Conservation (phyloP, 2,888 invertebrate genomes). For the Trissonchulus sp. region DNA sequence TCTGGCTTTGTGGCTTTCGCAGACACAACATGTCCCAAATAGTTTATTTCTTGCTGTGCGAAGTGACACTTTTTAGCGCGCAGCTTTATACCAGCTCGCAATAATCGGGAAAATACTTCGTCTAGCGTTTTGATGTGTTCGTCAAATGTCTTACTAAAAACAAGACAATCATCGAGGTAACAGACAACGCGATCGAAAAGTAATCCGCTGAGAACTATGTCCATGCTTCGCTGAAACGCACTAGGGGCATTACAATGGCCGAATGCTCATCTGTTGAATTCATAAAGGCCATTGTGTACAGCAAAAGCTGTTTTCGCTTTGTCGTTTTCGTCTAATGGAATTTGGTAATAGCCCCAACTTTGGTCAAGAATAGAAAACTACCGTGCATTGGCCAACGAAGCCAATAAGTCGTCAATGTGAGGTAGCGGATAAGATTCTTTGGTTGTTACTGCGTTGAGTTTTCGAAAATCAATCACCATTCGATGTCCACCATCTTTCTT, state of each 20-base stretch:
- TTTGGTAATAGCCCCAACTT: conserved; percentile 29
- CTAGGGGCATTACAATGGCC: not conserved
- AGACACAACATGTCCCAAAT: conserved; percentile 14
- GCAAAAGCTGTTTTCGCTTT: not conserved
- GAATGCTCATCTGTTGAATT: conserved; percentile 9
- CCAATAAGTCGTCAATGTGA: conserved; percentile 32
- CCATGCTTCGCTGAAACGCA: conserved; percentile 13
- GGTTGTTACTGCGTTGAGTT: conserved; percentile 35
- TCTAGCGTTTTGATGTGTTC: not conserved
- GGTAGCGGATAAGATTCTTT: conserved; percentile 35
- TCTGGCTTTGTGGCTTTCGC: conserved; percentile 5
- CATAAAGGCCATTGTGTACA: not conserved
- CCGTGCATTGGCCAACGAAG: not conserved
- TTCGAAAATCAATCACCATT: conserved; percentile 40
- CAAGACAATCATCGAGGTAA: conserved; percentile 11
- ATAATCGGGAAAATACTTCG: not conserved
- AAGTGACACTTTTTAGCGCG: conserved; percentile 7
- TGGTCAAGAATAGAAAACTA: conserved; percentile 26
- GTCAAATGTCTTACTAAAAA: conserved; percentile 9
- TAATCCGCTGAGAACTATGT: not conserved
- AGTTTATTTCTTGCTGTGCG: not conserved
- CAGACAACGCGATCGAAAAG: not conserved
- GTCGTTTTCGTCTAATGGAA: not conserved
- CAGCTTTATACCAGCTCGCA: not conserved
- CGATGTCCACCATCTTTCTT: conserved; percentile 44